Percentiles rank a stretch among this genome's conserved stretches.
Conservation (phyloP, 2,113 vertebrate species). For the Scartelaos histophorus region DNA sequence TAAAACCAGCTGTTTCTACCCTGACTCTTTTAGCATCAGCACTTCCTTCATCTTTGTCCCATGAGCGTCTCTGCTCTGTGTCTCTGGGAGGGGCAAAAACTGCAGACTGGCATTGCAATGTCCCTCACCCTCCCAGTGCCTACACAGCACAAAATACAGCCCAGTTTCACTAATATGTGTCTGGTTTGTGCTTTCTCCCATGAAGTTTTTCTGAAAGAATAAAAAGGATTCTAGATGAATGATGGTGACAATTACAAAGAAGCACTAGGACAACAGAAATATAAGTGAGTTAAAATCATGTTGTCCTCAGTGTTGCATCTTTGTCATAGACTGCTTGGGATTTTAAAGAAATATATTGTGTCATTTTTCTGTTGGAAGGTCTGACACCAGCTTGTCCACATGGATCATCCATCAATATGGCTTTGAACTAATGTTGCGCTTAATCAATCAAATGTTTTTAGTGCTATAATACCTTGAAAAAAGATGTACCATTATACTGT, state of each 20-base stretch:
- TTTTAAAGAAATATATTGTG: too few species aligned
- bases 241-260: background rate
- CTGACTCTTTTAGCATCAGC: constrained; percentile 34
- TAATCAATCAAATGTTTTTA: too few species aligned
- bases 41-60: constrained; percentile 19
- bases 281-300: background rate
- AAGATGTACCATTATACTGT: too few species aligned
- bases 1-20: constrained; percentile 36
- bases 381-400: too few species aligned
- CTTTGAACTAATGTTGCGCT: too few species aligned
- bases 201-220: background rate
- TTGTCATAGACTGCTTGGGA: too few species aligned
- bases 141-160: constrained; percentile 16
- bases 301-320: too few species aligned
- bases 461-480: too few species aligned
- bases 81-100: constrained; percentile 37
- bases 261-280: background rate
- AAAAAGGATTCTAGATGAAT: background rate
- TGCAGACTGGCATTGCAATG: constrained; percentile 33
- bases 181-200: background rate
- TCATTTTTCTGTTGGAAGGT: too few species aligned
- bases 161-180: background rate
- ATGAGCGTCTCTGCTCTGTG: constrained; percentile 25
- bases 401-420: too few species aligned
- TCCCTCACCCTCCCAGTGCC: constrained; percentile 14